Evolutionary conservation across 2,113 vertebrate genomes (phyloP), one percentile per base, ranked within the genome.

Genomic region (Periophthalmus modestus): DNA sequence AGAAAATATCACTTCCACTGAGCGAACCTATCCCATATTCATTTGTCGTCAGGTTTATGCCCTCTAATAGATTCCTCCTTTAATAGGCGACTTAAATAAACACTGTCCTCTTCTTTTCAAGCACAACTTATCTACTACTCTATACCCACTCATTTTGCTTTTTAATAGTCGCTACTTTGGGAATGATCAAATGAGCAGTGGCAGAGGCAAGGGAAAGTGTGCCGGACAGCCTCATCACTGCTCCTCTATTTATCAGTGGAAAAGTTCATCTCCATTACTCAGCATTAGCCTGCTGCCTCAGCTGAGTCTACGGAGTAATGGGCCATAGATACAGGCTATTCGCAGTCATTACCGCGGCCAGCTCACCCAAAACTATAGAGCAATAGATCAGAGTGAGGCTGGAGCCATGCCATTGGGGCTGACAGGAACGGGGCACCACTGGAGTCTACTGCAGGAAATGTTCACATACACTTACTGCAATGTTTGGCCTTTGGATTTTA

Each of bases 231-330:
- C 70, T 84, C 48, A 80, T 88, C 79, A 77, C 72, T 0, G 54
- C 28, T 58, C 23, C 57, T 54, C 72, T 62, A 39, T 82, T 83
- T 72, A 82, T 88, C 84, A 85, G 73, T 78, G 39, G 4, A 79
- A 83, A 88, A 77, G 85, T 88, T 87, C 62, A 83, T 85, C 84
- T 81, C 81, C 77, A 89, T 90, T 86, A 88, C 78, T 89, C 85
- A 86, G 85, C 83, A 80, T 85, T 84, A 81, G 74, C 68, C 74
- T 66, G 85, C 82, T 76, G 82, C 82, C 80, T 79, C 84, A 77
- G 81, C 82, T 73, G 72, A 85, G 82, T 79, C 88, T 80, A 74
- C 48, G 46, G 78, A 88, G 82, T 83, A 91, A 87, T 90, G 88
- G 78, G 19, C 83, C 88, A 70, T 80, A 81, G 88, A 82, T 75